These are phyloP conservation scores for Campopleginae sp. DNA, from an alignment of 2,888 invertebrate species.

Conservation along the genomic window DNA sequence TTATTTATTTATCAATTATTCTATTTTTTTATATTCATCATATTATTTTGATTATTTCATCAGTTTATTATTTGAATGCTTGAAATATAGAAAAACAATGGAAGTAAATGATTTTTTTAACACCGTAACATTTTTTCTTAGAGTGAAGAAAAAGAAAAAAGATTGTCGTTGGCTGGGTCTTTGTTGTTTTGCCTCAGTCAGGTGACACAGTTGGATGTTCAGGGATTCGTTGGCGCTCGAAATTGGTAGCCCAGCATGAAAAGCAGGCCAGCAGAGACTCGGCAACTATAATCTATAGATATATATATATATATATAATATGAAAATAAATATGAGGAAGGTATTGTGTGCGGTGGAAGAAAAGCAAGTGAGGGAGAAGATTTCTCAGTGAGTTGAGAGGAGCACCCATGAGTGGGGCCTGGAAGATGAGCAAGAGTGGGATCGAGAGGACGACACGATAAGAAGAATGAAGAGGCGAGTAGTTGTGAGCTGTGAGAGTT, in stretches of 20 bases:
- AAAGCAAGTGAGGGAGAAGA: slow-evolving; percentile 59
- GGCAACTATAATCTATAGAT: slow-evolving; percentile 18
- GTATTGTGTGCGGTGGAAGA: slow-evolving; percentile 32
- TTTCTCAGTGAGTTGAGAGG: slow-evolving; percentile 47
- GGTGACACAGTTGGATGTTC: slow-evolving; percentile 80
- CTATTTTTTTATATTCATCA: too few species aligned
- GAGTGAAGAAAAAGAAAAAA: neutral
- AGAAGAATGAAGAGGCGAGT: slow-evolving; percentile 78
- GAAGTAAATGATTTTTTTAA: neutral
- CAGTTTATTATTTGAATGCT: too few species aligned
- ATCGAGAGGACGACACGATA: slow-evolving; percentile 74
- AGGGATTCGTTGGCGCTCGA: slow-evolving; percentile 74
- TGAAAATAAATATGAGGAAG: neutral
- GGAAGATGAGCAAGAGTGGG: slow-evolving; percentile 67
- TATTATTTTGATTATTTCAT: too few species aligned
- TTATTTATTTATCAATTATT: too few species aligned
- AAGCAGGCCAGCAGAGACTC: slow-evolving; percentile 39
- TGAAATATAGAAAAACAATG: too few species aligned
- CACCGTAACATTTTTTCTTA: neutral
- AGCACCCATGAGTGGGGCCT: slow-evolving; percentile 68
- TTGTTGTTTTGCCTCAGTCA: slow-evolving; percentile 65
- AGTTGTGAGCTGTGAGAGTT: slow-evolving; percentile 73
- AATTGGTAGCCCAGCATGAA: slow-evolving; percentile 71
- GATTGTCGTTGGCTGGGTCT: neutral
- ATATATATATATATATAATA: neutral